Evolutionary conservation across 1,140 invertebrate genomes (phyloP).

Genomic region (Drosophila suzukii): DNA sequence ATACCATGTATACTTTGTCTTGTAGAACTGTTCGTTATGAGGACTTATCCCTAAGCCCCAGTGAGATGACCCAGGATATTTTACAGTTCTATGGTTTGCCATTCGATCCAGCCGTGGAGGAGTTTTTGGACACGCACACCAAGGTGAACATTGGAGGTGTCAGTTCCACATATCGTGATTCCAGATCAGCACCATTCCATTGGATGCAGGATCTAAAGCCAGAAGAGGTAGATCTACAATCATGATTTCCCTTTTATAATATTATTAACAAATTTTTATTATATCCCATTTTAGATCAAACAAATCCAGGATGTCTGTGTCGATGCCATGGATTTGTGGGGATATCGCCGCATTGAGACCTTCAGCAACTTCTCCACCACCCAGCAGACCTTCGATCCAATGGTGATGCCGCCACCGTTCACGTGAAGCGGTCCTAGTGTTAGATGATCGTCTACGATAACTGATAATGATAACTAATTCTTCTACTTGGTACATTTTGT

Average conservation of each 20-base stretch:
- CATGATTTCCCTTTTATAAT: background rate
- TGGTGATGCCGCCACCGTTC: slow-evolving; percentile 80
- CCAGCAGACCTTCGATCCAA: slow-evolving; percentile 78
- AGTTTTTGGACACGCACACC: slow-evolving; percentile 92
- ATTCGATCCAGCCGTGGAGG: slow-evolving; percentile 88
- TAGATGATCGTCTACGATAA: slow-evolving; percentile 39
- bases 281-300: slow-evolving; percentile 60
- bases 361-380: slow-evolving; percentile 84
- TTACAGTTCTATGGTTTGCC: slow-evolving; percentile 91
- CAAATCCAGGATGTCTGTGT: slow-evolving; percentile 88
- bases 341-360: slow-evolving; percentile 87
- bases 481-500: slow-evolving; percentile 83
- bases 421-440: slow-evolving; percentile 63
- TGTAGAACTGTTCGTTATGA: slow-evolving; percentile 92
- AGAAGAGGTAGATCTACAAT: slow-evolving; percentile 86
- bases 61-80: slow-evolving; percentile 88
- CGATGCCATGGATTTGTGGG: slow-evolving; percentile 92
- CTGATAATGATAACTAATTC: slow-evolving; percentile 77
- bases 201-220: slow-evolving; percentile 91
- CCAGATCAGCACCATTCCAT: slow-evolving; percentile 92
- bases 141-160: slow-evolving; percentile 91
- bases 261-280: background rate
- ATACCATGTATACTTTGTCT: slow-evolving; percentile 21
- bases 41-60: slow-evolving; percentile 92
- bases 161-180: slow-evolving; percentile 93